A percentile compares a stretch with the other conserved stretches of the same genome.
These are phyloP conservation scores for Entomobrya multifasciata DNA, from an alignment of 2,888 invertebrate genomes.

Conservation along the genomic window DNA sequence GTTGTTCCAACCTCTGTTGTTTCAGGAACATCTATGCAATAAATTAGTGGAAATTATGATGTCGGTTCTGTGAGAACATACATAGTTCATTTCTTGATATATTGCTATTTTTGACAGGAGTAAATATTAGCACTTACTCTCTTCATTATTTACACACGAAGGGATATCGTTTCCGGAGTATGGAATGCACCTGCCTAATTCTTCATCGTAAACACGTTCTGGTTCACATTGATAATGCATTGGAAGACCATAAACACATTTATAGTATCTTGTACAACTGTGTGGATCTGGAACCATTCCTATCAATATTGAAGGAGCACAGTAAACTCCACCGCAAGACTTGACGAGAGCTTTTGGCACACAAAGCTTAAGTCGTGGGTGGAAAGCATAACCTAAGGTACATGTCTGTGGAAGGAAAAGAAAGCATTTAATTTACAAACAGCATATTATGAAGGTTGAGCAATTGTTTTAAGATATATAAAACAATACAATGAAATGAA, in stretches of 20 bases:
- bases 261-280: constrained; percentile 56
- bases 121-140: not conserved
- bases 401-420: constrained; percentile 22
- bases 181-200: constrained; percentile 27
- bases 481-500: too few species aligned
- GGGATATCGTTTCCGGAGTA: constrained; percentile 27
- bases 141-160: constrained; percentile 34
- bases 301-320: constrained; percentile 35
- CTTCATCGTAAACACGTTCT: constrained; percentile 25
- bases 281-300: constrained; percentile 37
- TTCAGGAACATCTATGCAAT: too few species aligned
- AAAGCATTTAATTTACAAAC: too few species aligned
- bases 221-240: constrained; percentile 49
- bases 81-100: too few species aligned
- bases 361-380: constrained; percentile 31
- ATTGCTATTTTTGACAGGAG: not conserved
- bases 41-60: too few species aligned
- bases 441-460: too few species aligned
- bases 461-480: too few species aligned
- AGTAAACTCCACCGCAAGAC: constrained; percentile 44
- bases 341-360: constrained; percentile 46
- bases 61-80: too few species aligned
- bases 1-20: not conserved
- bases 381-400: constrained; percentile 55
- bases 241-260: constrained; percentile 41